Conservation (phyloP, 2,797 vertebrate genomes). For the Platyrinchus mystaceus region DNA sequence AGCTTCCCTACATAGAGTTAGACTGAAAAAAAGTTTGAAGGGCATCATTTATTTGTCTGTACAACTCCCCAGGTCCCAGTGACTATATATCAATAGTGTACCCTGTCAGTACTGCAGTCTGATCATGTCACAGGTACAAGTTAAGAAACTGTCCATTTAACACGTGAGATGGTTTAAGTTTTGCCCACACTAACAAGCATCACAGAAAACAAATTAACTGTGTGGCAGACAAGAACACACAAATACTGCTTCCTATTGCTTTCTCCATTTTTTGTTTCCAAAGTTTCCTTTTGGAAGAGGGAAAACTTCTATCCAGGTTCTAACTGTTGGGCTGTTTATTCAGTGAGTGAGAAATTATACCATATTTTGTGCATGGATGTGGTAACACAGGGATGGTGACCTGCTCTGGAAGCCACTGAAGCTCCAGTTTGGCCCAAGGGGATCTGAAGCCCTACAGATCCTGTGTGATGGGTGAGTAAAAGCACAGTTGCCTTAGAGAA, state of each 20-base stretch:
- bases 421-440: background rate
- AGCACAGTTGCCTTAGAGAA: background rate
- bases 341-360: background rate
- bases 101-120: background rate
- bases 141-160: background rate
- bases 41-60: background rate
- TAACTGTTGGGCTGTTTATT: slow-evolving; percentile 1
- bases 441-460: background rate
- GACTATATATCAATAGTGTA: background rate
- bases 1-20: background rate
- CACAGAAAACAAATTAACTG: background rate
- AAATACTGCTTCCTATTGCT: background rate
- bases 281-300: background rate
- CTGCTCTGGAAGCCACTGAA: background rate
- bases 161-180: background rate
- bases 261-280: background rate
- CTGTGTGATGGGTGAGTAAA: accelerated
- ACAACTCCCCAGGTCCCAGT: background rate
- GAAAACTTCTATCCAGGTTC: slow-evolving; percentile 2
- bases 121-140: too few relatives aligned
- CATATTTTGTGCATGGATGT: background rate
- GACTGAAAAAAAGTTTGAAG: background rate
- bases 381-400: background rate
- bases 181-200: background rate
- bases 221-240: background rate